These are phyloP conservation scores for Coelopa frigida DNA, from an alignment of 1,140 invertebrate genomes.

Conservation along the genomic window DNA sequence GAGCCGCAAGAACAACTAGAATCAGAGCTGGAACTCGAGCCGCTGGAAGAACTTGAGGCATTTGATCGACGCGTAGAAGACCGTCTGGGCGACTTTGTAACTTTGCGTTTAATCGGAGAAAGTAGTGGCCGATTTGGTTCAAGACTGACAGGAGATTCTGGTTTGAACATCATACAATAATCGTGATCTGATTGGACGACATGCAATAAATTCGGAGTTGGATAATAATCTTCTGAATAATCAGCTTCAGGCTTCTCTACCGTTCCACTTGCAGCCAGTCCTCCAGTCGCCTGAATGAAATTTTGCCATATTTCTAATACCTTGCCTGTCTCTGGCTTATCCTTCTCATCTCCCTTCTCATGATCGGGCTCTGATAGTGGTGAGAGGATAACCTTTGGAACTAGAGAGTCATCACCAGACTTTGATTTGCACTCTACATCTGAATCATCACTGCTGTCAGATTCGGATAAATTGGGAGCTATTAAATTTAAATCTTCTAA, in stretches of 20 bases:
- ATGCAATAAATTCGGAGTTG: slow-evolving; percentile 37
- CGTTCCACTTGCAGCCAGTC: background rate
- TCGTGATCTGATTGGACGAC: slow-evolving; percentile 60
- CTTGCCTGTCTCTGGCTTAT: slow-evolving; percentile 35
- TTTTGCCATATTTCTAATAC: slow-evolving; percentile 76
- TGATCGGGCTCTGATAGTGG: slow-evolving; percentile 34
- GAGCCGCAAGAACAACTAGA: slow-evolving; percentile 67
- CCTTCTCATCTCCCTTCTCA: slow-evolving; percentile 17
- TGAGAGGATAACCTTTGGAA: slow-evolving; percentile 33
- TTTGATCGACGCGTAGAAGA: slow-evolving; percentile 7
- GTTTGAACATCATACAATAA: slow-evolving; percentile 50
- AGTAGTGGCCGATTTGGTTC: background rate
- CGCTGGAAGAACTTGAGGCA: slow-evolving; percentile 24
- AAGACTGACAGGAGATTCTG: background rate
- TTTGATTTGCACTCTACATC: slow-evolving; percentile 20
- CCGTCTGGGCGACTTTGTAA: slow-evolving; percentile 11
- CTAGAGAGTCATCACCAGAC: slow-evolving; percentile 16
- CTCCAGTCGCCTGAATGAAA: slow-evolving; percentile 45
- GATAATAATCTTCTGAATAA: slow-evolving; percentile 17
- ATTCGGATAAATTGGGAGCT: slow-evolving; percentile 72
- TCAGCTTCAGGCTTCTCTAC: background rate
- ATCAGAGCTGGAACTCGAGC: slow-evolving; percentile 49
- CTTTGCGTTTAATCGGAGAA: slow-evolving; percentile 12
- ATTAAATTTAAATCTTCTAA: slow-evolving; percentile 57
- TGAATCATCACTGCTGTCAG: slow-evolving; percentile 65